Evolutionary conservation across 2,888 invertebrate genomes (phyloP).

Genomic region (Agrotis puta): DNA sequence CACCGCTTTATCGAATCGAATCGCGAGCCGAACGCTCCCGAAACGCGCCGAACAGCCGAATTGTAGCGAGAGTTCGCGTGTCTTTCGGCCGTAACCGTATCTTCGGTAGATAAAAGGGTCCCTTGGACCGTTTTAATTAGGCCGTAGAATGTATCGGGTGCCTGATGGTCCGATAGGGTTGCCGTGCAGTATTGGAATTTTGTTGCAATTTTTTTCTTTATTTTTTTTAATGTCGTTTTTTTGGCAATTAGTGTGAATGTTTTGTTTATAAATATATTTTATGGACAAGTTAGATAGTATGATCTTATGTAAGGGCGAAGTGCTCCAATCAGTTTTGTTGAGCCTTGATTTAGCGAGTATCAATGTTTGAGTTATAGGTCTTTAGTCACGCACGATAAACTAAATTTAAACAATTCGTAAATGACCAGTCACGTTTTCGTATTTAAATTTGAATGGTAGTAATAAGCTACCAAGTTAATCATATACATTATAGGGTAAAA

Average conservation of each 20-base stretch:
- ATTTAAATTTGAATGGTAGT: not conserved
- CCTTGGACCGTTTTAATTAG: slow-evolving; percentile 90
- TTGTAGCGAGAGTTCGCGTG: slow-evolving; percentile 83
- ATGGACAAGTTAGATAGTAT: slow-evolving; percentile 28
- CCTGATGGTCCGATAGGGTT: slow-evolving; percentile 79
- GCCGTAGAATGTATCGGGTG: slow-evolving; percentile 84
- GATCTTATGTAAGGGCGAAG: slow-evolving; percentile 21
- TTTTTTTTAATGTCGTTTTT: slow-evolving; percentile 51
- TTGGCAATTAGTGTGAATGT: slow-evolving; percentile 53
- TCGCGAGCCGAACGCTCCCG: slow-evolving; percentile 61
- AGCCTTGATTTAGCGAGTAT: slow-evolving; percentile 19
- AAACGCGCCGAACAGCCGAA: slow-evolving; percentile 64
- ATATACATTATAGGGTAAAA: not conserved
- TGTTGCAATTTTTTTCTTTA: slow-evolving; percentile 55
- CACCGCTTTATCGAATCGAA: slow-evolving; percentile 65
- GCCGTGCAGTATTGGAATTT: slow-evolving; percentile 59
- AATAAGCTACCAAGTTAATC: too few relatives aligned
- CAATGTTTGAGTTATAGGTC: slow-evolving; percentile 14
- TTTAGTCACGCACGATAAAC: slow-evolving; percentile 25
- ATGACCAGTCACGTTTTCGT: not conserved
- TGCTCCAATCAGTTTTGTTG: slow-evolving; percentile 20
- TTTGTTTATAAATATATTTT: slow-evolving; percentile 45
- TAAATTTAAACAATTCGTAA: not conserved
- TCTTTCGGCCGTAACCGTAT: slow-evolving; percentile 85
- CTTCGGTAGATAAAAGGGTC: slow-evolving; percentile 87